phyloP scores from a whole-genome alignment of 1,140 invertebrate species.

The Penaeus japonicus region DNA sequence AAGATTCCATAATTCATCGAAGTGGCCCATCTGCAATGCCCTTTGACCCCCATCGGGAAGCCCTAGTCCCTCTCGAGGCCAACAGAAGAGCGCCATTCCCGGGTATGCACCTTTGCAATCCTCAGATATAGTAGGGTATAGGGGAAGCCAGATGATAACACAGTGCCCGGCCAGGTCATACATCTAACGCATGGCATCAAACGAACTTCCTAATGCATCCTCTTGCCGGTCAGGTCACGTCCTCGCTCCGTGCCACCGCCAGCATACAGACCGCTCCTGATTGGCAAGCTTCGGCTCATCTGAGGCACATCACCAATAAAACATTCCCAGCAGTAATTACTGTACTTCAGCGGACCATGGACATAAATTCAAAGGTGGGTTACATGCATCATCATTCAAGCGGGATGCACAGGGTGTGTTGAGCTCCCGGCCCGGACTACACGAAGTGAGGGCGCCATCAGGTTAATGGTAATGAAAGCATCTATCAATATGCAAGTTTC shows the following conservation, averaged over 20 bases:
- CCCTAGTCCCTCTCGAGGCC: too few relatives aligned
- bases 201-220: not conserved
- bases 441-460: not conserved
- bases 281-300: conserved; percentile 42
- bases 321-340: conserved; percentile 36
- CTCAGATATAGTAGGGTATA: too few relatives aligned
- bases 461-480: not conserved
- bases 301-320: conserved; percentile 39
- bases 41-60: too few relatives aligned
- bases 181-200: not conserved
- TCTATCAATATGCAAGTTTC: too few relatives aligned
- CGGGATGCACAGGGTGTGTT: not conserved
- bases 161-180: too few relatives aligned
- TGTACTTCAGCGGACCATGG: conserved; percentile 16
- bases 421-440: not conserved
- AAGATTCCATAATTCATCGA: too few relatives aligned
- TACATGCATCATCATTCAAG: conserved; percentile 26
- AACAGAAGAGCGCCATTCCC: too few relatives aligned
- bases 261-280: conserved; percentile 40
- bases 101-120: too few relatives aligned
- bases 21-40: too few relatives aligned
- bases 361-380: conserved; percentile 19
- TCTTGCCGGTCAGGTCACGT: conserved; percentile 34
- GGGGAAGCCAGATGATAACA: too few relatives aligned
- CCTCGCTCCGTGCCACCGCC: not conserved